phyloP scores from a whole-genome alignment of 2,113 vertebrate species.

The Protobothrops mucrosquamatus region DNA sequence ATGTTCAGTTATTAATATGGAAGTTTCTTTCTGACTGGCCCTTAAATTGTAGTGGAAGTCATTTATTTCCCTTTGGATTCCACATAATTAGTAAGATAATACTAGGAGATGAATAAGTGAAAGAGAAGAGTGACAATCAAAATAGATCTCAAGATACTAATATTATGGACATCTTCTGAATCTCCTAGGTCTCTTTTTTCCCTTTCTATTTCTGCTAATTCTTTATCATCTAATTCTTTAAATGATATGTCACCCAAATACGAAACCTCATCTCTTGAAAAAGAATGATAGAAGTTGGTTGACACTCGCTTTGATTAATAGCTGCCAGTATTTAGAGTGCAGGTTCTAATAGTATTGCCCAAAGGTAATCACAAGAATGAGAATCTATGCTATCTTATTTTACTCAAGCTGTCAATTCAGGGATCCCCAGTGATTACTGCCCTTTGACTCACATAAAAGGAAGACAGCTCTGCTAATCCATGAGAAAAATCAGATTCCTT shows the following conservation, averaged over 20 bases:
- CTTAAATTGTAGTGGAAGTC: slow-evolving; percentile 64
- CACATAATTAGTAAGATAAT: slow-evolving; percentile 51
- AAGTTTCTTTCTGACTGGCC: slow-evolving; percentile 54
- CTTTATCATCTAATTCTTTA: slow-evolving; percentile 13
- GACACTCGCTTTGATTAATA: slow-evolving; percentile 42
- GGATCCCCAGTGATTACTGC: neutral
- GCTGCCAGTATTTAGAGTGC: slow-evolving; percentile 19
- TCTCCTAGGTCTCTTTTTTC: neutral
- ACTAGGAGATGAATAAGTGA: slow-evolving; percentile 22
- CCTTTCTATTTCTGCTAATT: neutral
- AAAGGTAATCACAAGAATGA: slow-evolving; percentile 32
- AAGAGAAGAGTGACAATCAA: slow-evolving; percentile 36
- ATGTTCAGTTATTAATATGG: slow-evolving; percentile 63
- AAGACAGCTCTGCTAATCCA: neutral
- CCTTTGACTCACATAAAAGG: neutral
- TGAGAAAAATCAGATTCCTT: neutral
- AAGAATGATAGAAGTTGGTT: slow-evolving; percentile 25
- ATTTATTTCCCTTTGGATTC: slow-evolving; percentile 55
- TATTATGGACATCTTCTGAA: neutral
- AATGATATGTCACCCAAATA: neutral
- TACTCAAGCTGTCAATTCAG: neutral
- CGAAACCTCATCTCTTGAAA: slow-evolving; percentile 17
- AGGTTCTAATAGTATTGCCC: slow-evolving; percentile 10
- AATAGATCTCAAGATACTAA: neutral
- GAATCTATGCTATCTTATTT: slow-evolving; percentile 15